phyloP scores from a whole-genome alignment of 2,888 invertebrate genomes.

The Noctua fimbriata region DNA sequence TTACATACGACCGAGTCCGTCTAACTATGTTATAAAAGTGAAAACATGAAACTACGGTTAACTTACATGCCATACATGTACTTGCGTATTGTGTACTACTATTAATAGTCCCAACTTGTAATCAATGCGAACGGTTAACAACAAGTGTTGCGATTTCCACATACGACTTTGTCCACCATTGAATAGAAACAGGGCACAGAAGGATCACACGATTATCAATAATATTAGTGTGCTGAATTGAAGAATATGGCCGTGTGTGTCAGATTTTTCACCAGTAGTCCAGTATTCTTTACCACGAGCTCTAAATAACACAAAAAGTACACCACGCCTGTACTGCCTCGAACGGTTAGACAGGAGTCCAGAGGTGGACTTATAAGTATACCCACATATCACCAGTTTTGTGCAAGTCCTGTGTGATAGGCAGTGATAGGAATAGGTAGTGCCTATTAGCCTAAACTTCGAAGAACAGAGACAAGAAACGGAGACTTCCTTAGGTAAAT shows the following conservation, averaged over 20 bases:
- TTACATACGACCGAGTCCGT: background rate
- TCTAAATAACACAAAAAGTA: background rate
- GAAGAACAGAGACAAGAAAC: too few relatives aligned
- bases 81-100: slow-evolving; percentile 31
- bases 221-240: background rate
- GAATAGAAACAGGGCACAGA: slow-evolving; percentile 2
- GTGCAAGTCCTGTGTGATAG: too few relatives aligned
- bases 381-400: too few relatives aligned
- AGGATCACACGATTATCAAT: background rate
- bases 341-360: background rate
- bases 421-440: too few relatives aligned
- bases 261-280: background rate
- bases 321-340: background rate
- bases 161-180: slow-evolving; percentile 6
- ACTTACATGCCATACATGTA: slow-evolving; percentile 27
- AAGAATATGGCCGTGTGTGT: background rate
- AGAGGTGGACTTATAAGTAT: too few relatives aligned
- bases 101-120: slow-evolving; percentile 57
- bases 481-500: too few relatives aligned
- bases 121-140: slow-evolving; percentile 49
- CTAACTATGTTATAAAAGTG: slow-evolving; percentile 1
- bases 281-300: background rate
- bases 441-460: too few relatives aligned
- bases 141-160: slow-evolving; percentile 45
- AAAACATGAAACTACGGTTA: slow-evolving; percentile 29